phyloP scores from a whole-genome alignment of 1,140 invertebrate species.

The Chlorops oryzae region DNA sequence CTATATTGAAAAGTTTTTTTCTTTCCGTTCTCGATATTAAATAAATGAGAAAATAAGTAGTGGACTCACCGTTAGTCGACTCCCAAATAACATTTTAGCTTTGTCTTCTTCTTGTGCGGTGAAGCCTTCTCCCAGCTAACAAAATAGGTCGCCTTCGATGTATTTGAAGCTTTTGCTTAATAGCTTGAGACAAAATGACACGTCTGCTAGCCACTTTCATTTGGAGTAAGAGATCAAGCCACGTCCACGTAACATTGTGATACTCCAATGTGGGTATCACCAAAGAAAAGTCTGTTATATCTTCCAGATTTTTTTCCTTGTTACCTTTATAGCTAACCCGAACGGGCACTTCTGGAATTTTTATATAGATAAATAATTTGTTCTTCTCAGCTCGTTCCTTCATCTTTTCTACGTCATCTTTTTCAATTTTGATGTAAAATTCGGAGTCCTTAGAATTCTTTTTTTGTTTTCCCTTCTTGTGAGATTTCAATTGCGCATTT shows the following conservation, averaged over 20 bases:
- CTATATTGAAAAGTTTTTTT: too few relatives aligned
- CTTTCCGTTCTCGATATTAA: too few relatives aligned
- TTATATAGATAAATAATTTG: conserved; percentile 97
- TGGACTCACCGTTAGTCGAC: conserved; percentile 51
- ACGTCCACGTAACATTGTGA: conserved; percentile 99
- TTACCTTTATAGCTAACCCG: conserved; percentile 94
- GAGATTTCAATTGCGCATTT: conserved; percentile 42
- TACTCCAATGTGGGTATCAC: conserved; percentile 95
- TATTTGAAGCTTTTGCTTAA: conserved; percentile 91
- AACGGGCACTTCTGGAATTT: conserved; percentile 95
- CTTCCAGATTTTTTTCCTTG: conserved; percentile 97
- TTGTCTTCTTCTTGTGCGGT: conserved; percentile 90
- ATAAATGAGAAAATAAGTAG: background rate
- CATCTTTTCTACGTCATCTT: conserved; percentile 86
- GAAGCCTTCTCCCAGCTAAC: conserved; percentile 58
- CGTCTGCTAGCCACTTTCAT: conserved; percentile 91
- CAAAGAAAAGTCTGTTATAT: conserved; percentile 88
- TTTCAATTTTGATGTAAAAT: conserved; percentile 81
- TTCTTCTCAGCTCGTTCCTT: conserved; percentile 95
- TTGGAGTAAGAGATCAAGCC: conserved; percentile 94
- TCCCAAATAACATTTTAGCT: conserved; percentile 83
- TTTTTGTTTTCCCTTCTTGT: conserved; percentile 49
- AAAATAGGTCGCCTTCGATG: conserved; percentile 57
- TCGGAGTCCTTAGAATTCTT: conserved; percentile 70
- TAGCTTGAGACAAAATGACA: conserved; percentile 86